Base-by-base conservation (phyloP, 2,888 invertebrate species). In the Drosophila gaucha region DNA sequence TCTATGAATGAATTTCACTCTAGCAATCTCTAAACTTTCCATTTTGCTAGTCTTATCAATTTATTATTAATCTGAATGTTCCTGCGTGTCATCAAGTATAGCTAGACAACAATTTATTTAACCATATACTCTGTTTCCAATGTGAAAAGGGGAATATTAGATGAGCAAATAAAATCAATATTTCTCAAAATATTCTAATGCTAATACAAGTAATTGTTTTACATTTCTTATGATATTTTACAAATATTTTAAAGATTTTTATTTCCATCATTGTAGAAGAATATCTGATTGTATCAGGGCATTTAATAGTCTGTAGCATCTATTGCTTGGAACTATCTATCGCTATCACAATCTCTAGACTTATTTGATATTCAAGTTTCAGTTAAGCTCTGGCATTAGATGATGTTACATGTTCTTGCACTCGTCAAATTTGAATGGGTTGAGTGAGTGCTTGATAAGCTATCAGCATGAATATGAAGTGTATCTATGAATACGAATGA, bases 321-420 rank as follows among this genome's bases (percentile, higher is more conserved):
- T n/a, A n/a, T n/a, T n/a, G n/a, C n/a, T n/a, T n/a, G n/a, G n/a
- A n/a, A n/a, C n/a, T n/a, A n/a, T n/a, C 26, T 6, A 28, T 44
- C 18, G 43, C 12, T 18, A 12, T 6, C 8, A 2, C 43, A 43
- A 65, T 52, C 43, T 44, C 2, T 9, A 12, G 16, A 6, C 4
- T 6, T 18, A 60, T 44, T 33, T 31, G 35, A 6, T 26, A 6
- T 12, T 55, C 72, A 55, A 71, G 38, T 75, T 20, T 8, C 5
- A 20, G 41, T 39, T 75, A 20, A 70, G 57, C 71, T 75, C 35
- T n/a, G 26, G 16, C n/a, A n/a, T n/a, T n/a, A n/a, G n/a, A 10
- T 33, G 24, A 14, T 14, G 60, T 49, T 41, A 6, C 30, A 18
- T 36, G 24, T 31, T 24, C 12, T 10, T 3, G 5, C 35, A 36